Conservation (phyloP, 2,797 vertebrate species). For the Cyprinodon diabolis region DNA sequence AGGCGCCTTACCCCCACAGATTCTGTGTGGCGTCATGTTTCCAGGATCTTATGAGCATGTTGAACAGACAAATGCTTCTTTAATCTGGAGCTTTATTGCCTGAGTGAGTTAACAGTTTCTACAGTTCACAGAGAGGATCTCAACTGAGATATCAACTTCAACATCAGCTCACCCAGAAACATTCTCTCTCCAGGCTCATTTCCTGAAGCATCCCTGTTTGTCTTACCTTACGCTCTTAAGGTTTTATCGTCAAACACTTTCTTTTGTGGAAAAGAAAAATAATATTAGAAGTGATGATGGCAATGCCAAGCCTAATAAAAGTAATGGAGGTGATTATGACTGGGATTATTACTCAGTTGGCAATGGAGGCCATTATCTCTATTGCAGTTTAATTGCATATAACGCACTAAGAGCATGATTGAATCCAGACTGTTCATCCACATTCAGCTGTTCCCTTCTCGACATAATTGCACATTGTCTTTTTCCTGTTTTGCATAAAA, state of each 20-base stretch:
- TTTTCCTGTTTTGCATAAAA: conserved; percentile 85
- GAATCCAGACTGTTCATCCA: conserved; percentile 84
- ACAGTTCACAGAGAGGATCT: conserved; percentile 17
- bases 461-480: conserved; percentile 87
- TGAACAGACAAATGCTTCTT: background rate
- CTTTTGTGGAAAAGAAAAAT: conserved; percentile 72
- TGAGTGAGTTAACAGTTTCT: conserved; percentile 42
- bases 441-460: conserved; percentile 82
- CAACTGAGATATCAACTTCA: conserved; percentile 18
- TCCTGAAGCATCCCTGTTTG: conserved; percentile 38
- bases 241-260: conserved; percentile 71
- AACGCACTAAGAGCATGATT: conserved; percentile 84
- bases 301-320: conserved; percentile 82
- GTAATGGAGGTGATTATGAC: conserved; percentile 85
- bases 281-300: conserved; percentile 80
- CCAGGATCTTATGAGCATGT: background rate
- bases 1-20: background rate
- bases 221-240: conserved; percentile 56
- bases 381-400: conserved; percentile 88
- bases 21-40: background rate
- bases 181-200: conserved; percentile 44
- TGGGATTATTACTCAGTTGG: conserved; percentile 83
- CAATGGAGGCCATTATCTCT: conserved; percentile 84
- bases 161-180: conserved; percentile 7
- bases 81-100: conserved; percentile 24